Percentiles rank a stretch among this genome's conserved stretches.
These are phyloP conservation scores for Halocynthia roretzi DNA, from an alignment of 23 tunicate species.

Conservation along the genomic window DNA sequence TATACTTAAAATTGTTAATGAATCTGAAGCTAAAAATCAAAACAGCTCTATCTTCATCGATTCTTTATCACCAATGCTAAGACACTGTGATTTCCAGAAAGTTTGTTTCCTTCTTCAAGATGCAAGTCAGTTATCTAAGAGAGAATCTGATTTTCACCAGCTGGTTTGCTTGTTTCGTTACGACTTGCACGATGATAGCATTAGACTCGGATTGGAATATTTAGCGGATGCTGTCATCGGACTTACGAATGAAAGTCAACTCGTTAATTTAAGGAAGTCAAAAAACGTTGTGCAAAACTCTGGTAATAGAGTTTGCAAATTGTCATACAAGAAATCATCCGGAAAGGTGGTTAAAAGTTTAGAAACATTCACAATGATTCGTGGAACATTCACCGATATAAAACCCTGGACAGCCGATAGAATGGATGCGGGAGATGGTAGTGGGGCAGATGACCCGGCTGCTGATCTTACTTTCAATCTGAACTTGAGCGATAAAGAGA, in stretches of 20 bases:
- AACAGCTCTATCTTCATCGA: slow-evolving; percentile 10
- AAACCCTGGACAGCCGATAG: slow-evolving; percentile 4
- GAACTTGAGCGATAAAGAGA: slow-evolving; percentile 34
- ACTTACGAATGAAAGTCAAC: neutral
- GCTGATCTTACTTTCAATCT: slow-evolving; percentile 46
- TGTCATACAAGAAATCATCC: slow-evolving; percentile 6
- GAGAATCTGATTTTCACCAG: neutral
- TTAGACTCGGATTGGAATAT: neutral
- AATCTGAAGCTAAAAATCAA: neutral
- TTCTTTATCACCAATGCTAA: neutral
- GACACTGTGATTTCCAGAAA: slow-evolving; percentile 11
- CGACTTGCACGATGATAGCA: slow-evolving; percentile 1
- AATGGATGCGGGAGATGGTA: neutral
- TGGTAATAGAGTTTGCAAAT: neutral
- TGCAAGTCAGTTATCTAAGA: neutral
- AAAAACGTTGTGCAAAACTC: neutral
- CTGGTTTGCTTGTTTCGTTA: slow-evolving; percentile 8
- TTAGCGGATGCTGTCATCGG: neutral
- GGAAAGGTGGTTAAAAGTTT: slow-evolving; percentile 6
- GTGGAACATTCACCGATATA: neutral
- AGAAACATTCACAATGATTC: neutral
- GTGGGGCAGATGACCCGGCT: neutral
- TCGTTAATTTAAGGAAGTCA: neutral
- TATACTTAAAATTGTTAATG: neutral
- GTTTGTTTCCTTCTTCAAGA: slow-evolving; percentile 9